Base-by-base conservation (phyloP, 1,140 invertebrate genomes). In the Drosophila sulfurigaster region DNA sequence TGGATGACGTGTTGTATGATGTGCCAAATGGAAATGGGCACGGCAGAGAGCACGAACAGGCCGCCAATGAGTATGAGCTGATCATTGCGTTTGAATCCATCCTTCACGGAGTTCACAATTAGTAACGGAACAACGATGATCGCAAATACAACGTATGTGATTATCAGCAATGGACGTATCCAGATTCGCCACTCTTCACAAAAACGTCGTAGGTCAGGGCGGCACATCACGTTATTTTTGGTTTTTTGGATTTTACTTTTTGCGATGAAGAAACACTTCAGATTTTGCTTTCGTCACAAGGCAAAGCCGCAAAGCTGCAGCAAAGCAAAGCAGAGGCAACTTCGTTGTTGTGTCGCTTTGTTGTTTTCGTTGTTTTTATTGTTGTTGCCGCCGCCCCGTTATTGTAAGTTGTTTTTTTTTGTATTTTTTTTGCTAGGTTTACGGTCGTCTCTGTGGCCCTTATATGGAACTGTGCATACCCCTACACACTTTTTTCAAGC, bases 21-120 rank as follows among this genome's bases (percentile, higher is more conserved):
- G 93, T 98, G 97, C 95, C 97, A 99, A 81, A 99, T 95, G 41
- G 98, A 97, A 45, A 99, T 96, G 2, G 98, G 98, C 20, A 99
- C 93, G 1, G 98, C 96, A 59, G 98, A 93, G 63, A 99, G 94
- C 13, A 98, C 97, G 94, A 99, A 99, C 11, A 97, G 94, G 5
- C 98, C 98, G 2, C 96, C 98, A 75, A 98, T 95, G 49, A 99
- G 93, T 67, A 96, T 95, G 46, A 96, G 96, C 93, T 97, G 95
- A 85, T 97, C 96, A 30, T 95, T 94, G 71, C 96, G 95, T 54
- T 95, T 94, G 66, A 96, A 95, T 11, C 95, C 96, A 95, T 96
- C 94, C 79, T 94, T 93, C n/a, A 95, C 93, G 0, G 95, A 96
- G 94, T 96, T 95, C 79, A 95, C 93, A 73, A 98, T 94, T 65